Base-by-base conservation (phyloP, 2,888 invertebrate genomes). In the Schizotus pectinicornis region DNA sequence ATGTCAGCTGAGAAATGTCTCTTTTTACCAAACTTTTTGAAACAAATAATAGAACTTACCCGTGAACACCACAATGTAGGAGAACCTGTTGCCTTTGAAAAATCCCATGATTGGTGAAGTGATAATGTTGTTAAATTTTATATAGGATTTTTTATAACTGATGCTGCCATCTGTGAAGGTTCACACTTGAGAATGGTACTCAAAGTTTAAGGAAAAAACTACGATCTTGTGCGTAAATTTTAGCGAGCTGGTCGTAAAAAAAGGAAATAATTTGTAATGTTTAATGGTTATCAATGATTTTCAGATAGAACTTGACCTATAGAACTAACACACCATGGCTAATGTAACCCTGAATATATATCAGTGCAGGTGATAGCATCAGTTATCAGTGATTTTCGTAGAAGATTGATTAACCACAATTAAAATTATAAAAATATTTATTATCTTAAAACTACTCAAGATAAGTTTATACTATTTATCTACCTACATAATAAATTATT, bases 401-500 rank as follows among this genome's bases (percentile, higher is more conserved):
- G 5, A 22, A 22, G 2, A 22, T 22, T 22, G 5, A 22, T 3
- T 22, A 22, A 2, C 22, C 2, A 22, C 22, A 22, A 22, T 22
- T 3, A 2, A 22, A 22, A 22, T 31, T 45, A 33, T 12, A 54
- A 54, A 41, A 48, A 42, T 45, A 43, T 31, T 33, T 42, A n/a
- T n/a, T 48, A 49, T 34, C 12, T 36, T 56, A 14, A 48, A n/a
- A 31, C 36, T 22, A 22, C 5, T 2, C 22, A 22, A 22, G 5
- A 22, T 5, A 22, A 22, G 22, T 22, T 22, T 3, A 22, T 22
- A 43, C 35, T 39, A 48, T 42, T 7, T 54, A 41, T 22, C 35
- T 39, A 48, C 35, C 7, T 54, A 41, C 12, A 52, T 14, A 55
- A 42, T 55, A 48, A 56, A 42, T 49, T 35, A 43, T 12, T 33